Evolutionary conservation across 2,888 invertebrate genomes (phyloP).

Genomic region (Callyntrura sp.): DNA sequence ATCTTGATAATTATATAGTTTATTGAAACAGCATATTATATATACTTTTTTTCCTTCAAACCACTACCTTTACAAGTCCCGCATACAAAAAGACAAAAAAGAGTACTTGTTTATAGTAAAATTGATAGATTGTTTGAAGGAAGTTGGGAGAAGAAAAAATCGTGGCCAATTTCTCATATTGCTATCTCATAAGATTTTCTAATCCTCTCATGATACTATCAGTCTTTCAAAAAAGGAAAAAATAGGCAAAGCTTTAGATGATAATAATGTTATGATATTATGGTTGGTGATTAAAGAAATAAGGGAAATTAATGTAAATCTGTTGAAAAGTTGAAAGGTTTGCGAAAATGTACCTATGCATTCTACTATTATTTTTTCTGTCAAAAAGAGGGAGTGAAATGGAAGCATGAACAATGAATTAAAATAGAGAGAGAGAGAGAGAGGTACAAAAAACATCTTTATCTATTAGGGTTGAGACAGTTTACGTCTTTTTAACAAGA

Average conservation of each 20-base stretch:
- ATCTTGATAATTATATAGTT: slow-evolving; percentile 63
- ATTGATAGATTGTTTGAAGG: slow-evolving; percentile 68
- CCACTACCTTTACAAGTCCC: too few species aligned
- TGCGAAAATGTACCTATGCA: slow-evolving; percentile 50
- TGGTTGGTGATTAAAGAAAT: slow-evolving; percentile 71
- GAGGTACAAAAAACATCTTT: slow-evolving; percentile 68
- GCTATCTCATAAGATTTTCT: slow-evolving; percentile 64
- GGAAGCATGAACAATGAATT: slow-evolving; percentile 62
- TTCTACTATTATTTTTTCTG: slow-evolving; percentile 43
- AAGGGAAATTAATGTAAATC: slow-evolving; percentile 74
- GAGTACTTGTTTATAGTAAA: slow-evolving; percentile 55
- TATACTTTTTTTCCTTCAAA: neutral
- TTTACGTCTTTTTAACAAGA: slow-evolving; percentile 71
- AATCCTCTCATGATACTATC: slow-evolving; percentile 63
- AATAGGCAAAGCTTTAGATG: slow-evolving; percentile 49
- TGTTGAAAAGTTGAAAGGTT: slow-evolving; percentile 74
- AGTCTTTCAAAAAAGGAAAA: slow-evolving; percentile 37
- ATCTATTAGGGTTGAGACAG: slow-evolving; percentile 73
- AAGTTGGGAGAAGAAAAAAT: slow-evolving; percentile 62
- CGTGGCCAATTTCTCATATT: slow-evolving; percentile 75
- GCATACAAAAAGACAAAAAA: slow-evolving; percentile 23
- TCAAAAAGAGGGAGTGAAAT: slow-evolving; percentile 61
- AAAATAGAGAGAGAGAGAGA: slow-evolving; percentile 42
- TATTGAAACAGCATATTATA: slow-evolving; percentile 53
- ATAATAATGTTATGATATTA: slow-evolving; percentile 61